These are phyloP conservation scores for Ambastaia sidthimunki DNA, from an alignment of 2,797 vertebrate species.

Conservation along the genomic window DNA sequence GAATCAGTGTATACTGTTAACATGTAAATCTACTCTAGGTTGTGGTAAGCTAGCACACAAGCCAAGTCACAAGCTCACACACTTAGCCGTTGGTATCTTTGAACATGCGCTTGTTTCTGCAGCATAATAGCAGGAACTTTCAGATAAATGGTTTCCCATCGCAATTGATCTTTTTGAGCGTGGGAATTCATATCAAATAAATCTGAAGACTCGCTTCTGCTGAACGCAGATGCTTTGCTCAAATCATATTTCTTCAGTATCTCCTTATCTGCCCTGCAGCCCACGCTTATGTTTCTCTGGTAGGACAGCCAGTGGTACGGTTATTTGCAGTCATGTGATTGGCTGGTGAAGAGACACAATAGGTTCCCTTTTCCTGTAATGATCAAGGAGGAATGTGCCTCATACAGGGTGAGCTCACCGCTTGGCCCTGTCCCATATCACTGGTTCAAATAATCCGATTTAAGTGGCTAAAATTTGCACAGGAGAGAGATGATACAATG, in stretches of 20 bases:
- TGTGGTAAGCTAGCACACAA: background rate
- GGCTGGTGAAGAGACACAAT: conserved; percentile 15
- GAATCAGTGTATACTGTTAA: background rate
- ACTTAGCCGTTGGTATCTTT: conserved; percentile 3
- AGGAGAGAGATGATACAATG: conserved; percentile 39
- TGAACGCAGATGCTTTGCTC: conserved; percentile 39
- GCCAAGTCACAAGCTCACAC: background rate
- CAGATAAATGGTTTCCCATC: conserved; percentile 51
- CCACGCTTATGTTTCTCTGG: conserved; percentile 8
- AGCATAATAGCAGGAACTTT: conserved; percentile 24
- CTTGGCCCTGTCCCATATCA: conserved; percentile 36
- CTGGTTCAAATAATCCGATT: conserved; percentile 54
- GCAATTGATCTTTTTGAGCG: conserved; percentile 34
- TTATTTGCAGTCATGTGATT: conserved; percentile 40
- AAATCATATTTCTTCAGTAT: conserved; percentile 47
- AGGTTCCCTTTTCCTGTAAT: conserved; percentile 21
- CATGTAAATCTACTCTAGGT: background rate
- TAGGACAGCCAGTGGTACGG: conserved; percentile 11
- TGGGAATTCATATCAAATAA: conserved; percentile 52
- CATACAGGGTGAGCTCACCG: conserved; percentile 29
- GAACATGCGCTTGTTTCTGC: background rate
- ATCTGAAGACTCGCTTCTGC: conserved; percentile 48
- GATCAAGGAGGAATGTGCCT: conserved; percentile 6
- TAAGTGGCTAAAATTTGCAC: conserved; percentile 36
- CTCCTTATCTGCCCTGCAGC: conserved; percentile 35